Evolutionary conservation across 2,113 vertebrate genomes (phyloP).

Genomic region (Choloepus hoffmanni): DNA sequence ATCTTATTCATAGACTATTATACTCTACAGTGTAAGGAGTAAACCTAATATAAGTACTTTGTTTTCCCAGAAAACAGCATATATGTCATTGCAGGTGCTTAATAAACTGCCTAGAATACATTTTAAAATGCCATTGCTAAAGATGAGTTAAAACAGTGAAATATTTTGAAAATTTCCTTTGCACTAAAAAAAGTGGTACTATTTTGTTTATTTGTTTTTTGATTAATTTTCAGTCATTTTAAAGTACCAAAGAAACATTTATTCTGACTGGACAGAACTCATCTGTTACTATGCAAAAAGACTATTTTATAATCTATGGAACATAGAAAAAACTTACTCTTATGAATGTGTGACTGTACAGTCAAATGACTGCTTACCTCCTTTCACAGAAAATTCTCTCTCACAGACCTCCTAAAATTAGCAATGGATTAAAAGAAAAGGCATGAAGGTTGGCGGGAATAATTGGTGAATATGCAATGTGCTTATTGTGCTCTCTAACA

Average conservation of each 20-base stretch:
- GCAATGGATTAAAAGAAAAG: conserved; percentile 24
- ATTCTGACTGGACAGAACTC: neutral
- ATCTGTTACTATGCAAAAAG: neutral
- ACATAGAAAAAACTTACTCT: neutral
- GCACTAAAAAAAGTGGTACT: neutral
- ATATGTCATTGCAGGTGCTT: neutral
- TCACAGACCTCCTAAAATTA: neutral
- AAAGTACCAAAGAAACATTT: neutral
- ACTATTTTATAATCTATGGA: neutral
- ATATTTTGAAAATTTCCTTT: neutral
- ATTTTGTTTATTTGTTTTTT: neutral
- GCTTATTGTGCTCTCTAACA: conserved; percentile 38
- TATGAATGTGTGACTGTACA: neutral
- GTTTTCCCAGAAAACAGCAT: neutral
- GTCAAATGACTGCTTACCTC: neutral
- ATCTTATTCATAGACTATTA: neutral
- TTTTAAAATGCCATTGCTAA: neutral
- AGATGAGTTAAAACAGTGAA: neutral
- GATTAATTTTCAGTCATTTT: neutral
- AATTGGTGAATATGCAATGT: neutral
- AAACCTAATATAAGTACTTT: neutral
- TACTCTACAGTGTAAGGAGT: neutral
- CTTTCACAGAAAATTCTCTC: neutral
- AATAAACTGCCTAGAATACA: neutral
- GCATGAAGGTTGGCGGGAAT: neutral